Evolutionary conservation across 2,888 invertebrate genomes (phyloP).

Genomic region (Coremacera marginata): DNA sequence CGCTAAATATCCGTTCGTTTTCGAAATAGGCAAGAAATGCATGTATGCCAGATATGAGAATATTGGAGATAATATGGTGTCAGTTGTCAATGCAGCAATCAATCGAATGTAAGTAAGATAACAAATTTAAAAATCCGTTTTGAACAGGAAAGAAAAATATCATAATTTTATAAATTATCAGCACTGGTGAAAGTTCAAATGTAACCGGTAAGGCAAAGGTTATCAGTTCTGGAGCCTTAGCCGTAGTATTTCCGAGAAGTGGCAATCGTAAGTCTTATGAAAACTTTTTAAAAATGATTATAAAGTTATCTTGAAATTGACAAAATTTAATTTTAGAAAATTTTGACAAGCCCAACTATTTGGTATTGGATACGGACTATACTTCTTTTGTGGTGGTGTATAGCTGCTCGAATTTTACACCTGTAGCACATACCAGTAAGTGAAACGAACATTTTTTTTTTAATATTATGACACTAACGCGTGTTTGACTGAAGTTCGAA

Average conservation of each 20-base stretch:
- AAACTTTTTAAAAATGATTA: not conserved
- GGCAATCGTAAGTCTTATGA: constrained; percentile 52
- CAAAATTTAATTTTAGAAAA: constrained; percentile 39
- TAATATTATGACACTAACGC: too few relatives aligned
- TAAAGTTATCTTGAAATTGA: not conserved
- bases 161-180: constrained; percentile 41
- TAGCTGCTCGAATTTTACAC: constrained; percentile 70
- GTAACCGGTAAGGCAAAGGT: constrained; percentile 59
- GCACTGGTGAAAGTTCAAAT: constrained; percentile 56
- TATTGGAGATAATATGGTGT: constrained; percentile 69
- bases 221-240: constrained; percentile 58
- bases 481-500: too few relatives aligned
- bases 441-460: constrained; percentile 23
- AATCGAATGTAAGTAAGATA: constrained; percentile 57
- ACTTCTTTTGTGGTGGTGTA: constrained; percentile 74
- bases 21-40: constrained; percentile 81
- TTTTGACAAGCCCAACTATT: constrained; percentile 67
- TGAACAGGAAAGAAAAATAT: not conserved
- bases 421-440: constrained; percentile 61
- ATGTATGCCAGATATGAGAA: constrained; percentile 76
- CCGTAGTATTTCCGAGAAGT: constrained; percentile 55
- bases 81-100: constrained; percentile 70
- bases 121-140: not conserved
- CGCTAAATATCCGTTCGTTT: constrained; percentile 81
- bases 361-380: constrained; percentile 76